Conservation (phyloP, 2,888 invertebrate genomes). For the Tetragonisca angustula region DNA sequence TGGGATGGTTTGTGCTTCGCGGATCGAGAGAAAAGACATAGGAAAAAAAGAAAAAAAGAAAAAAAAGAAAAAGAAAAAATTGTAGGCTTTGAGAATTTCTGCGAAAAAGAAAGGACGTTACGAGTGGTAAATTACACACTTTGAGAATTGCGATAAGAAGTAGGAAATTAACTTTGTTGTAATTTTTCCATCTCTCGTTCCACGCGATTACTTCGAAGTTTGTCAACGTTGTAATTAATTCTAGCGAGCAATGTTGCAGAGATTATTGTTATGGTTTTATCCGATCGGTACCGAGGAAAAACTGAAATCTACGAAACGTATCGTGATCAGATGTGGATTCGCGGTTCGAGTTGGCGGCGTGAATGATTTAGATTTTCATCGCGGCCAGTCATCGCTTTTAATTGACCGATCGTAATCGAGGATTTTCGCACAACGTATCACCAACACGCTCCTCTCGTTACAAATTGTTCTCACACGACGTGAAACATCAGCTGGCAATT, state of each 20-base stretch:
- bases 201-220: neutral
- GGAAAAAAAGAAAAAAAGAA: too few relatives aligned
- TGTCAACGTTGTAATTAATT: neutral
- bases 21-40: too few relatives aligned
- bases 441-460: neutral
- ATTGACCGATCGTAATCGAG: neutral
- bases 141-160: too few relatives aligned
- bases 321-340: neutral
- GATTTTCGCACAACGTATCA: neutral
- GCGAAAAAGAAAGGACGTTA: too few relatives aligned
- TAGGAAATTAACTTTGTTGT: neutral
- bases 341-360: neutral
- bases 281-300: neutral
- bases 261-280: neutral
- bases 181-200: neutral
- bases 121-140: too few relatives aligned
- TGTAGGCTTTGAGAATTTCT: too few relatives aligned
- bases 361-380: neutral
- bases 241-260: neutral
- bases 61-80: too few relatives aligned
- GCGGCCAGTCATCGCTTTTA: slow-evolving; percentile 5
- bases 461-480: neutral
- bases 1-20: too few relatives aligned
- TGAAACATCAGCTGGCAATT: too few relatives aligned
- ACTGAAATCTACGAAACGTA: neutral